These are phyloP conservation scores for Imbricaverruca yamaguchii DNA, from an alignment of 2,888 invertebrate genomes.

Conservation along the genomic window DNA sequence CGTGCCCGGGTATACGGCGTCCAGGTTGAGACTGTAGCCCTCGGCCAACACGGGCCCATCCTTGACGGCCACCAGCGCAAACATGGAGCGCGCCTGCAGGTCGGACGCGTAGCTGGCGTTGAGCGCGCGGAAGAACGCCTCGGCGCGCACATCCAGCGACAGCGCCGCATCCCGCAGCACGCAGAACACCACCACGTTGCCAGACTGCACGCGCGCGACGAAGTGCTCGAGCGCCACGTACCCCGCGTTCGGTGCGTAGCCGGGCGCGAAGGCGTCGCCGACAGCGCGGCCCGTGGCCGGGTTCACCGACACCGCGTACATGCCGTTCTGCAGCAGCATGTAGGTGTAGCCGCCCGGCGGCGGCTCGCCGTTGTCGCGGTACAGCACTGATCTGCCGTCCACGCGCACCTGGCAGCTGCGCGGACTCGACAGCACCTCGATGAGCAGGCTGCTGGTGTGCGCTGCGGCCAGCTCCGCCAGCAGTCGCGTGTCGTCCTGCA, in stretches of 20 bases:
- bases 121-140: not conserved
- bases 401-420: not conserved
- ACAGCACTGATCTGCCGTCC: not conserved
- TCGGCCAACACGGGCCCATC: not conserved
- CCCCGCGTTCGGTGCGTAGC: not conserved
- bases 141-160: not conserved
- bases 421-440: conserved; percentile 6
- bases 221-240: conserved; percentile 6
- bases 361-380: not conserved
- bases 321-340: not conserved
- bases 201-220: conserved; percentile 25
- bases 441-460: not conserved
- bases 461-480: not conserved
- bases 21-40: conserved; percentile 17
- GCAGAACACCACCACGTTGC: conserved; percentile 26
- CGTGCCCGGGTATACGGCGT: not conserved
- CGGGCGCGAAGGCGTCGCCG: not conserved
- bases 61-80: not conserved
- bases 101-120: not conserved
- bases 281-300: not conserved
- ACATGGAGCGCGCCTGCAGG: not conserved
- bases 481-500: not conserved
- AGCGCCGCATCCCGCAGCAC: not conserved
- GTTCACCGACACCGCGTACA: conserved; percentile 8
- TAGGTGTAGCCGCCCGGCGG: not conserved